Evolutionary conservation across 1,140 invertebrate species (phyloP), one percentile per base, ranked within the genome.

Genomic region (Eurosta solidaginis): DNA sequence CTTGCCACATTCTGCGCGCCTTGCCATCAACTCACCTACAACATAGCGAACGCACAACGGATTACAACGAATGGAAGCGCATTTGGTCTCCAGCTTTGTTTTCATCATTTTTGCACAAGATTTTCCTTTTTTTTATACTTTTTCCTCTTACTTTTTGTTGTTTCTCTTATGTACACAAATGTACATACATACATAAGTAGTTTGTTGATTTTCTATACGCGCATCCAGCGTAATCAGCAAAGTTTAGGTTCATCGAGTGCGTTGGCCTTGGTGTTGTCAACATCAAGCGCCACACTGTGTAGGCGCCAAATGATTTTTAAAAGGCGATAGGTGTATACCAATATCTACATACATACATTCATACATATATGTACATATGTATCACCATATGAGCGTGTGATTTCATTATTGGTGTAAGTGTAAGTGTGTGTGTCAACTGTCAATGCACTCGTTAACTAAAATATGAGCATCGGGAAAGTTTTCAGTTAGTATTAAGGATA

Each of bases 241-340:
- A 68, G 59, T 68, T 68, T 68, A 68, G 59, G 59, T 68, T 68
- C 59, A 68, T 40, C 33, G 59, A 68, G 59, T 68, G 59, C 59
- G 59, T 68, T 68, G 59, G 59, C 59, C 59, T 68, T 68, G 59
- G 59, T 68, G 59, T 42, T 68, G 59, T 68, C 59, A 68, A 68
- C 59, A n/a, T n/a, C n/a, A 68, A 68, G 59, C 59, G 59, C 59
- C 59, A 68, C 33, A 40, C 59, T 68, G 59, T 68, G 59, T 68
- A 68, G 59, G 59, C 59, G 59, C 59, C 59, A 68, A 68, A 68
- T 68, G 59, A 33, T 40, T 68, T n/a, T 68, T 68, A 68, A 68
- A 68, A 40, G 59, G 36, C 59, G 59, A 68, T 68, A 68, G 10
- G 59, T n/a, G n/a, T n/a, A n/a, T n/a, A n/a, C n/a, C n/a, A n/a